phyloP scores from a whole-genome alignment of 2,888 invertebrate genomes.

The Lepidochrysops patricia region DNA sequence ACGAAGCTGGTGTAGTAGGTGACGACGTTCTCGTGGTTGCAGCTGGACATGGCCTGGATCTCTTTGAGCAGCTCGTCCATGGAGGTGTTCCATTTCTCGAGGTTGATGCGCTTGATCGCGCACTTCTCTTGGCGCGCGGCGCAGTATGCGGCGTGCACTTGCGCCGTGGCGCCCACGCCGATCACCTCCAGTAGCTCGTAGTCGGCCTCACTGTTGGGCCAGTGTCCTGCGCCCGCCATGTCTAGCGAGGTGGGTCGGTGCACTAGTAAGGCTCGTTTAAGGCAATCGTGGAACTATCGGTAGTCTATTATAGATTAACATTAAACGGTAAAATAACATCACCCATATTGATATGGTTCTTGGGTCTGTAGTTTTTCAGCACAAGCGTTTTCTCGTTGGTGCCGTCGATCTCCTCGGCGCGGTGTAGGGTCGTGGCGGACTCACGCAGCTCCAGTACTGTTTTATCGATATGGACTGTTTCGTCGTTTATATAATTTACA shows the following conservation, averaged over 20 bases:
- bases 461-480: slow-evolving; percentile 36
- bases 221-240: slow-evolving; percentile 67
- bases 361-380: slow-evolving; percentile 44
- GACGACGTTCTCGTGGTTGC: slow-evolving; percentile 99
- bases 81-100: slow-evolving; percentile 99
- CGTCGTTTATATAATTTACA: slow-evolving; percentile 46
- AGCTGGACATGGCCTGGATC: slow-evolving; percentile 98
- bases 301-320: slow-evolving; percentile 24
- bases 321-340: slow-evolving; percentile 36
- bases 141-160: slow-evolving; percentile 97
- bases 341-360: slow-evolving; percentile 57
- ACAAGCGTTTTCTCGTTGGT: slow-evolving; percentile 31
- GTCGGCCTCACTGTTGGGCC: slow-evolving; percentile 96
- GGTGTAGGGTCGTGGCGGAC: slow-evolving; percentile 38
- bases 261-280: slow-evolving; percentile 51
- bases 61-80: slow-evolving; percentile 97
- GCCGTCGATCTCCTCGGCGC: slow-evolving; percentile 37
- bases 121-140: slow-evolving; percentile 95
- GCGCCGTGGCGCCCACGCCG: slow-evolving; percentile 97
- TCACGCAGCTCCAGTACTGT: slow-evolving; percentile 49
- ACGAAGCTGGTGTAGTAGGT: slow-evolving; percentile 99
- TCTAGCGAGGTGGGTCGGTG: slow-evolving; percentile 17
- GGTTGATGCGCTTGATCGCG: slow-evolving; percentile 98
- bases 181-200: slow-evolving; percentile 96
- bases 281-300: slow-evolving; percentile 29